Conservation (phyloP, 2,797 vertebrate genomes). For the Microctenopoma steveboyesi region DNA sequence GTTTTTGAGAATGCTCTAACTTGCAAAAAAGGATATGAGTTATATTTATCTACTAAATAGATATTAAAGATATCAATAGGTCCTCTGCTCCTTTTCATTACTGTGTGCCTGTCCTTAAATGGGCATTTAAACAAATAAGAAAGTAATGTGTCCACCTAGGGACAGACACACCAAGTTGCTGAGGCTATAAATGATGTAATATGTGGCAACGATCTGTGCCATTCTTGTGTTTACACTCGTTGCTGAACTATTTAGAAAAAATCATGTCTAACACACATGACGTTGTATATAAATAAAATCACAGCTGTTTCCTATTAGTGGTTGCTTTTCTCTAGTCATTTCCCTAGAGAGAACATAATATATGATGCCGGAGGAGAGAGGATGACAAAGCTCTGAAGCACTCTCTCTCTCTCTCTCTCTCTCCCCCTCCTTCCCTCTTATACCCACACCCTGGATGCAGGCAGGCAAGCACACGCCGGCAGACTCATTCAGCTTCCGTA, state of each 20-base stretch:
- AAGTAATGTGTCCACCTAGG: too few relatives aligned
- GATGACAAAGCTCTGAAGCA: slow-evolving; percentile 68
- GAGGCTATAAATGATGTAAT: background rate
- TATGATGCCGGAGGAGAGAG: slow-evolving; percentile 61
- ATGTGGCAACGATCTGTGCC: background rate
- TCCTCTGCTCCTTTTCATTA: too few relatives aligned
- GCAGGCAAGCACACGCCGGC: slow-evolving; percentile 73
- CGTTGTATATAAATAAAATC: slow-evolving; percentile 21
- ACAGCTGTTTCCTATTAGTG: slow-evolving; percentile 50
- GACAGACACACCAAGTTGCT: background rate
- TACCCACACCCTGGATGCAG: slow-evolving; percentile 77
- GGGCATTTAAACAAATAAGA: too few relatives aligned
- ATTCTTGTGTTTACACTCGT: background rate
- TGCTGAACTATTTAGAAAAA: slow-evolving; percentile 32
- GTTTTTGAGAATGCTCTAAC: background rate
- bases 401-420: slow-evolving; percentile 21
- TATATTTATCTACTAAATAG: too few relatives aligned
- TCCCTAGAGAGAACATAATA: slow-evolving; percentile 62
- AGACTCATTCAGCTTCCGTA: slow-evolving; percentile 73
- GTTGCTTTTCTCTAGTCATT: slow-evolving; percentile 39
- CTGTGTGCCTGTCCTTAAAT: too few relatives aligned
- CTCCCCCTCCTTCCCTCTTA: slow-evolving; percentile 72
- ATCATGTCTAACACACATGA: slow-evolving; percentile 6
- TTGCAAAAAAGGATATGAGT: background rate
- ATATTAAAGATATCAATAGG: too few relatives aligned